phyloP scores from a whole-genome alignment of 1,140 invertebrate species.

The Triops cancriformis region DNA sequence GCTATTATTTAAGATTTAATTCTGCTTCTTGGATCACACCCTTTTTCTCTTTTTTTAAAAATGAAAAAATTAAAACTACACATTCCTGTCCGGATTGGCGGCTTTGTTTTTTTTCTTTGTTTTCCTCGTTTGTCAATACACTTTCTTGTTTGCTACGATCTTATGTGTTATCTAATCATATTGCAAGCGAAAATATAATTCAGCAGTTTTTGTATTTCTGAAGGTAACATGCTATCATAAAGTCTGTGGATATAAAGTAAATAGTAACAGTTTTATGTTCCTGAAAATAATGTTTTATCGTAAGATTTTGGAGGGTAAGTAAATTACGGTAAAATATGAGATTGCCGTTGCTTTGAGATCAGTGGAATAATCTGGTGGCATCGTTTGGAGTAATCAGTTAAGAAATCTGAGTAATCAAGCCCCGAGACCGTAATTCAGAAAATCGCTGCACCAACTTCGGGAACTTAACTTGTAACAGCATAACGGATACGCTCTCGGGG shows the following conservation, averaged over 20 bases:
- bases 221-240: not conserved
- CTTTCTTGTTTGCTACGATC: not conserved
- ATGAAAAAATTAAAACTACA: not conserved
- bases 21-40: too few species aligned
- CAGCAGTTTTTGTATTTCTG: not conserved
- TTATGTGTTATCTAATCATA: not conserved
- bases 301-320: too few species aligned
- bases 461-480: slow-evolving; percentile 37
- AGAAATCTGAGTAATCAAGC: too few species aligned
- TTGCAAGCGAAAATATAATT: not conserved
- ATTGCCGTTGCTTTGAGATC: not conserved
- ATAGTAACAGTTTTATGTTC: too few species aligned
- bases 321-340: too few species aligned
- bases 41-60: not conserved
- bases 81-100: not conserved
- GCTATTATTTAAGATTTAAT: too few species aligned
- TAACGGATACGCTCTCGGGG: slow-evolving; percentile 38
- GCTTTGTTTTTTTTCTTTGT: not conserved
- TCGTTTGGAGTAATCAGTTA: too few species aligned
- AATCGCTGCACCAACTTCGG: slow-evolving; percentile 37
- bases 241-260: not conserved
- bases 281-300: too few species aligned
- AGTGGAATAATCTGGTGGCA: not conserved
- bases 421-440: slow-evolving; percentile 37
- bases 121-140: not conserved